A percentile compares a stretch with the other conserved stretches of the same genome.
Conservation (phyloP, 2,113 vertebrate genomes). For the Numida meleagris region DNA sequence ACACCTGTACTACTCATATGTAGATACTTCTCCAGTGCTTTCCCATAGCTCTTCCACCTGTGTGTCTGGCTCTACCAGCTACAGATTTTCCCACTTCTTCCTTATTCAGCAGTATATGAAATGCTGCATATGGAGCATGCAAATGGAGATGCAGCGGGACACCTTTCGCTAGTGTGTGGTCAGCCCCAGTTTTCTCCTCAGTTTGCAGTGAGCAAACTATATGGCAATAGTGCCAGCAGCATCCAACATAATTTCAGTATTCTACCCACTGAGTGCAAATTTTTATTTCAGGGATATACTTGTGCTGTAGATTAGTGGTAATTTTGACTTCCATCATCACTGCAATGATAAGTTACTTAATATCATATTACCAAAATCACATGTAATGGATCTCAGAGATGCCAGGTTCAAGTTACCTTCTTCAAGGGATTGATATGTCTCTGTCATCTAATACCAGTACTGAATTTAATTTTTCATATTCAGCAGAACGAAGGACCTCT, state of each 20-base stretch:
- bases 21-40: not conserved
- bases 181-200: not conserved
- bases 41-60: not conserved
- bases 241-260: not conserved
- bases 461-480: not conserved
- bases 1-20: not conserved
- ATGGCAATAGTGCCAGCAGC: not conserved
- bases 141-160: not conserved
- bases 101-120: not conserved
- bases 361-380: not conserved
- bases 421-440: not conserved
- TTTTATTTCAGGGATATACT: not conserved
- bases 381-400: not conserved
- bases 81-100: not conserved
- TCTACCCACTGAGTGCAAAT: fast-evolving
- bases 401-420: not conserved
- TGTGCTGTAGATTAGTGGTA: not conserved
- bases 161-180: not conserved
- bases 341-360: not conserved
- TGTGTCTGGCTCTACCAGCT: not conserved
- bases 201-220: not conserved
- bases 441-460: not conserved
- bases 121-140: too few species aligned
- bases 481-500: not conserved
- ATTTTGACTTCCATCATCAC: not conserved